These are phyloP conservation scores for Petrophora chlorosata DNA, from an alignment of 2,888 invertebrate species.

Conservation along the genomic window DNA sequence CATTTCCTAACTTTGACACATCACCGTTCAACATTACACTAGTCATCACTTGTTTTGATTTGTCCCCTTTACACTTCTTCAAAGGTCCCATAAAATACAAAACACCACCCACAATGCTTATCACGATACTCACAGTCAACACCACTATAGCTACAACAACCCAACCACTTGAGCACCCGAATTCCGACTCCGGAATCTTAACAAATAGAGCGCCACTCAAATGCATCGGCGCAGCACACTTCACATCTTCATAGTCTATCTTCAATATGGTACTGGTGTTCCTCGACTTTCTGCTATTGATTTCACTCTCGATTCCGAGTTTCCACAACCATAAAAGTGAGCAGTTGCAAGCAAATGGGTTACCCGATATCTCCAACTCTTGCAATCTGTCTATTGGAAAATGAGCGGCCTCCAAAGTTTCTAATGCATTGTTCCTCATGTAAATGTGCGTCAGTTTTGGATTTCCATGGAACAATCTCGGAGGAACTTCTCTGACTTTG, in stretches of 20 bases:
- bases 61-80: constrained; percentile 80
- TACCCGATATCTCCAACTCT: constrained; percentile 90
- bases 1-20: constrained; percentile 78
- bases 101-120: constrained; percentile 77
- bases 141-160: constrained; percentile 82
- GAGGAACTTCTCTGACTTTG: constrained; percentile 88
- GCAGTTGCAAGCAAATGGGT: constrained; percentile 94
- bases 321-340: constrained; percentile 94
- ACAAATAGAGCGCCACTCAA: constrained; percentile 78
- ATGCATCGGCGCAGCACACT: constrained; percentile 84
- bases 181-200: constrained; percentile 85
- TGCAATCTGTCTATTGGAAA: constrained; percentile 92
- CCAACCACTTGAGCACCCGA: constrained; percentile 86
- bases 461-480: constrained; percentile 92
- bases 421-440: constrained; percentile 89
- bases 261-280: constrained; percentile 69
- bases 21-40: constrained; percentile 81
- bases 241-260: constrained; percentile 84
- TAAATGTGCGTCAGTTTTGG: constrained; percentile 90
- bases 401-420: constrained; percentile 90
- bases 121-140: constrained; percentile 80
- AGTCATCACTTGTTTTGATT: constrained; percentile 80
- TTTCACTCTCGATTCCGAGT: constrained; percentile 78
- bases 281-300: constrained; percentile 62
- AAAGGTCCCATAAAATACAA: constrained; percentile 80